phyloP scores from a whole-genome alignment of 2,888 invertebrate species.

The Patella caerulea region DNA sequence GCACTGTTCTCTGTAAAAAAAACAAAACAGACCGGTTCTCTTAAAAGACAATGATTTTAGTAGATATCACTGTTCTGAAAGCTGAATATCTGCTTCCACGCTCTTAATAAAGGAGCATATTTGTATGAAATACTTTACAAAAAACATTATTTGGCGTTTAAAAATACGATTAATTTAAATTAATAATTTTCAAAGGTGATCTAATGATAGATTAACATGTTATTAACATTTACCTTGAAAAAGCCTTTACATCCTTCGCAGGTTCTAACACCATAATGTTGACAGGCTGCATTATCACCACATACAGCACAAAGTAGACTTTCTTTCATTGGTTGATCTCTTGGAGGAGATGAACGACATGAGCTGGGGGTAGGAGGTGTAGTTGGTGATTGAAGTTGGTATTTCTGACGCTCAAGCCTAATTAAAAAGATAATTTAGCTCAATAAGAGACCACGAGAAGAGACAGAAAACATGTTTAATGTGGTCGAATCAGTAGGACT shows the following conservation, averaged over 20 bases:
- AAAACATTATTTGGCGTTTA: too few species aligned
- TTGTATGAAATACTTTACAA: too few species aligned
- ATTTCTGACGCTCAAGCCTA: conserved; percentile 64
- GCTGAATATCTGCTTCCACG: too few species aligned
- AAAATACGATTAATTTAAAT: too few species aligned
- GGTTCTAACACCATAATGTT: conserved; percentile 97
- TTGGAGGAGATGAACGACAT: conserved; percentile 62
- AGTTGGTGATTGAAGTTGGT: conserved; percentile 63
- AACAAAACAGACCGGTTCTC: conserved; percentile 13
- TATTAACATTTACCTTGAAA: conserved; percentile 72
- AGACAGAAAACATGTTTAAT: too few species aligned
- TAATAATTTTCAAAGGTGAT: too few species aligned
- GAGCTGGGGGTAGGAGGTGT: conserved; percentile 68
- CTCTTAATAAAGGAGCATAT: too few species aligned
- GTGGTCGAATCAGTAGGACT: neutral
- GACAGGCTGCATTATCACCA: conserved; percentile 97
- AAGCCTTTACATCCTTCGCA: conserved; percentile 96
- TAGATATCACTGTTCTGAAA: too few species aligned
- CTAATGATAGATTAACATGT: too few species aligned
- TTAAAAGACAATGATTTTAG: too few species aligned
- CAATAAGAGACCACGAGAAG: neutral
- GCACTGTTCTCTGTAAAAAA: conserved; percentile 92
- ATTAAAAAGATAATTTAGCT: neutral
- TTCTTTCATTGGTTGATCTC: conserved; percentile 61
- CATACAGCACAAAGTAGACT: conserved; percentile 93